Evolutionary conservation across 2,113 vertebrate genomes (phyloP), one percentile per base, ranked within the genome.

Genomic region (Dasypus novemcinctus): DNA sequence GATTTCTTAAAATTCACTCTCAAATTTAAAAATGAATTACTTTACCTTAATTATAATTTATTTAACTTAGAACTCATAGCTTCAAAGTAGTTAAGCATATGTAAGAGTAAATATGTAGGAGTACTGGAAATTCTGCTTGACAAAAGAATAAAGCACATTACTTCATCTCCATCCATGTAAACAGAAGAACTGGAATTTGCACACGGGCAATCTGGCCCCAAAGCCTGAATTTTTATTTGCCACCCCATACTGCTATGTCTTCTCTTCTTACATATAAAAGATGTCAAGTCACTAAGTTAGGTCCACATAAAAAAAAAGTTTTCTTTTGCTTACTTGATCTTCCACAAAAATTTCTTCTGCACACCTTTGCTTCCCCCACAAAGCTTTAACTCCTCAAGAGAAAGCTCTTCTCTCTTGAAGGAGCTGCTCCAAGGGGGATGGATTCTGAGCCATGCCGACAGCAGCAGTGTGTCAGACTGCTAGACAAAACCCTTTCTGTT

Each of bases 401-500:
- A 64, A 80, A 79, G 7, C 3, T 38, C 27, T 69, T 31, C 33
- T 86, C 64, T 93, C 15, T 9, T 78, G 23, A 38, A 25, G 13
- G 38, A 64, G 14, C 74, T 61, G 38, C 3, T 74, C 15, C 7
- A n/a, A 23, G 68, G 21, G 12, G 20, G 20, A 74, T 7, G 84
- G 63, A 75, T 49, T 89, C 36, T 10, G 54, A 64, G n/a, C 57
- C n/a, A 21, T 13, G 1, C 61, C 82, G 21, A 38, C 57, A 75
- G 20, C 43, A 91, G 69, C 4, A 5, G 43, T 41, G 5, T 54
- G 61, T 66, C 54, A 33, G 64, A 17, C 59, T 21, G 46, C 49
- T 72, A 63, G 96, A 94, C 89, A 96, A 96, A 96, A 93, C 54
- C n/a, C 82, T 92, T 96, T 95, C 69, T 91, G 82, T 90, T 97